These are phyloP conservation scores for Drosophila lowei DNA, from an alignment of 1,140 invertebrate species.

Conservation along the genomic window DNA sequence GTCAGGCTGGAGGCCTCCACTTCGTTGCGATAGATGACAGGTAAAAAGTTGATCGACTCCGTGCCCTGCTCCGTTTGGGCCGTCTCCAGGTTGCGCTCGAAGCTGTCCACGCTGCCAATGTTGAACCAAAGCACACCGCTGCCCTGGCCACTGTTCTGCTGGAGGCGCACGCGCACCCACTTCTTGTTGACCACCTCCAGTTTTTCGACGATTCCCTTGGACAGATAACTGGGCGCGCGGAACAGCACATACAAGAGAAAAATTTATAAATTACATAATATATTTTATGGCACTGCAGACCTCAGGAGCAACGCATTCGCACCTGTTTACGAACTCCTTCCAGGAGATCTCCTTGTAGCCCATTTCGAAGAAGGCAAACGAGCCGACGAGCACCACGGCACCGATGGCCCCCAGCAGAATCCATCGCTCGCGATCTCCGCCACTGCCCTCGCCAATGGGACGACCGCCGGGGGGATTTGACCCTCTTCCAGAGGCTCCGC, in stretches of 20 bases:
- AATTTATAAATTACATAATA: slow-evolving; percentile 6
- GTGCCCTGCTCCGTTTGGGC: slow-evolving; percentile 97
- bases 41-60: slow-evolving; percentile 95
- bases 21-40: slow-evolving; percentile 98
- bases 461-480: slow-evolving; percentile 74
- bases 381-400: slow-evolving; percentile 86
- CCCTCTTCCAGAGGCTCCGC: slow-evolving; percentile 32
- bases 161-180: slow-evolving; percentile 95
- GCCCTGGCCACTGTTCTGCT: slow-evolving; percentile 88
- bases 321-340: slow-evolving; percentile 98
- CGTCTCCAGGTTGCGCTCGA: slow-evolving; percentile 98
- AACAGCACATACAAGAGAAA: slow-evolving; percentile 22
- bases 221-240: slow-evolving; percentile 88
- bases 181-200: slow-evolving; percentile 99
- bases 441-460: slow-evolving; percentile 85
- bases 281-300: slow-evolving; percentile 6
- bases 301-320: slow-evolving; percentile 73
- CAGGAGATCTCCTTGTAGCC: slow-evolving; percentile 97
- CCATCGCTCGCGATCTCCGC: slow-evolving; percentile 88
- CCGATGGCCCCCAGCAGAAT: slow-evolving; percentile 88
- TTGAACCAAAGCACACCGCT: slow-evolving; percentile 95
- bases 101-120: slow-evolving; percentile 99
- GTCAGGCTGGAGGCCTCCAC: slow-evolving; percentile 91
- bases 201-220: slow-evolving; percentile 95
- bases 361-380: slow-evolving; percentile 88